phyloP scores from a whole-genome alignment of 2,797 vertebrate species.

The Staurois parvus region DNA sequence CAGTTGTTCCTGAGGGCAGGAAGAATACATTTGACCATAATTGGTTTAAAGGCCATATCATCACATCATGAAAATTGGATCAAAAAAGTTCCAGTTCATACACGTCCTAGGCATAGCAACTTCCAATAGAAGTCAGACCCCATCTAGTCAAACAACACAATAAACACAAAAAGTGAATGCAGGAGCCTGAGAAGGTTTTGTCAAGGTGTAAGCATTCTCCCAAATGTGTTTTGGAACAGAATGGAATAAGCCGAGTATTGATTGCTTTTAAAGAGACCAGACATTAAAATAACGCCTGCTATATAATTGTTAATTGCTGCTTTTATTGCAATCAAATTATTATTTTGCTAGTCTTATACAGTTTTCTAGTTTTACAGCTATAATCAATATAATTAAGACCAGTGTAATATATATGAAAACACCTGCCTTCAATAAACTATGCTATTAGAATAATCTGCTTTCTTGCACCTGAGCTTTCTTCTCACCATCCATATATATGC shows the following conservation, averaged over 20 bases:
- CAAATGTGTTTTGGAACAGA: not conserved
- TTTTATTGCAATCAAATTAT: slow-evolving; percentile 7
- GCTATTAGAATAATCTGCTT: slow-evolving; percentile 13
- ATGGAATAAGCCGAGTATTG: not conserved
- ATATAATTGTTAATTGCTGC: not conserved
- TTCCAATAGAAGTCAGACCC: no score
- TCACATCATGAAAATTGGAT: no score
- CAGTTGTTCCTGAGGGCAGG: no score
- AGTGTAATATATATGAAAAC: slow-evolving; percentile 21
- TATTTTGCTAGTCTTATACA: slow-evolving; percentile 4
- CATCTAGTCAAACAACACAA: not conserved
- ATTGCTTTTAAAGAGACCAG: not conserved
- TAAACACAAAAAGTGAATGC: no score
- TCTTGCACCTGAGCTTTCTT: not conserved
- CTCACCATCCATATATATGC: not conserved
- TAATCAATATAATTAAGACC: slow-evolving; percentile 22
- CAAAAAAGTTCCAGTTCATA: no score
- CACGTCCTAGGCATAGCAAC: no score
- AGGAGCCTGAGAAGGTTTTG: not conserved
- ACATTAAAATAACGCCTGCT: not conserved
- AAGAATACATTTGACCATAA: no score
- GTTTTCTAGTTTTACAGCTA: slow-evolving; percentile 10
- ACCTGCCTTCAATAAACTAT: slow-evolving; percentile 27
- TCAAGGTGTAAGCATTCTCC: not conserved
- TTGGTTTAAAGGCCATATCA: no score